Conservation (phyloP, 2,888 invertebrate species). For the Anthrax anthrax region DNA sequence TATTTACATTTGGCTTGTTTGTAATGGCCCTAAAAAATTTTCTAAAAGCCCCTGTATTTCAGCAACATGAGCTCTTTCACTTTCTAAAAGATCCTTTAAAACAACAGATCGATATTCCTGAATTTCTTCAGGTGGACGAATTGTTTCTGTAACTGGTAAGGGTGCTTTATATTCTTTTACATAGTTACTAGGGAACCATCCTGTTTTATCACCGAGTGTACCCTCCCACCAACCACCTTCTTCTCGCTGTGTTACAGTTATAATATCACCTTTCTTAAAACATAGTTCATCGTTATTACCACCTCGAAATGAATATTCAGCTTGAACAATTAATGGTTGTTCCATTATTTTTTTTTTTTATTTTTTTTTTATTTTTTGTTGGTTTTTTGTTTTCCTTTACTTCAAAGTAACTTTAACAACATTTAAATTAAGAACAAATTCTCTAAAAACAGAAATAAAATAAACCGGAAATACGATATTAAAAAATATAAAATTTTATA, state of each 20-base stretch:
- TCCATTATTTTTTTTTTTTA: slow-evolving; percentile 19
- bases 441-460: too few species aligned
- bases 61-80: slow-evolving; percentile 79
- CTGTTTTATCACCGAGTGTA: slow-evolving; percentile 84
- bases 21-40: slow-evolving; percentile 77
- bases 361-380: too few species aligned
- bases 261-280: slow-evolving; percentile 90
- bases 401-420: too few species aligned
- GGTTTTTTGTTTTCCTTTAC: too few species aligned
- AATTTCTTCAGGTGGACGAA: slow-evolving; percentile 50
- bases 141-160: slow-evolving; percentile 44
- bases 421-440: too few species aligned
- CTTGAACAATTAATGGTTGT: slow-evolving; percentile 56
- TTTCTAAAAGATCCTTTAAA: slow-evolving; percentile 79
- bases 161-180: slow-evolving; percentile 67
- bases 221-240: slow-evolving; percentile 99
- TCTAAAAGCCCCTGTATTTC: slow-evolving; percentile 75
- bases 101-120: slow-evolving; percentile 74
- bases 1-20: slow-evolving; percentile 71
- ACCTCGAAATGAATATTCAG: slow-evolving; percentile 86
- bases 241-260: slow-evolving; percentile 88
- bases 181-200: slow-evolving; percentile 98
- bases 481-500: too few species aligned
- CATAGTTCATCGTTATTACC: slow-evolving; percentile 96
- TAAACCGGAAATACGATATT: too few species aligned